These are phyloP conservation scores for Astyanax mexicanus DNA, from an alignment of 2,797 vertebrate genomes.

Conservation along the genomic window DNA sequence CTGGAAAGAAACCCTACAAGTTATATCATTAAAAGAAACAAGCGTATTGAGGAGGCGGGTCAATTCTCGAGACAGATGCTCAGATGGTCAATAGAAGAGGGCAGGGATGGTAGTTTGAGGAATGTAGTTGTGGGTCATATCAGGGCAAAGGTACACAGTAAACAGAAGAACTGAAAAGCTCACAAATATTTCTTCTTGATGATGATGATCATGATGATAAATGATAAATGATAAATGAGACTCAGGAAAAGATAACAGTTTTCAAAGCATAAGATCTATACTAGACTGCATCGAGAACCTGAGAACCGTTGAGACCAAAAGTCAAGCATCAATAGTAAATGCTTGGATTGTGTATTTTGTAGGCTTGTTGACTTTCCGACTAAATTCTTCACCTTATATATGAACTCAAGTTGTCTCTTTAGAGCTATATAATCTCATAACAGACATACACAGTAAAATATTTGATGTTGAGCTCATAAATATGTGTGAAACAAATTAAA, in stretches of 20 bases:
- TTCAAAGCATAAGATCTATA: neutral
- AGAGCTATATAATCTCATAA: neutral
- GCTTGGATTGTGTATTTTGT: neutral
- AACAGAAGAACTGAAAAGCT: neutral
- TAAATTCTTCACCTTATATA: too few relatives aligned
- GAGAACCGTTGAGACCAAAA: neutral
- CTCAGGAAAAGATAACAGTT: conserved; percentile 1
- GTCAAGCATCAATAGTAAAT: neutral
- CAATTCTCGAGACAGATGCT: neutral
- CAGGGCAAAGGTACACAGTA: neutral
- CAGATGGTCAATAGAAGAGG: neutral
- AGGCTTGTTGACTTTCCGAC: too few relatives aligned
- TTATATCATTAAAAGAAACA: neutral
- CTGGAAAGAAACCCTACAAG: neutral
- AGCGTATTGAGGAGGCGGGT: neutral
- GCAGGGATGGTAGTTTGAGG: neutral
- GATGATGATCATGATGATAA: too few relatives aligned
- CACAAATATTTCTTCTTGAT: neutral
- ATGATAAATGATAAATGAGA: neutral
- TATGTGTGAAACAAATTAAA: too few relatives aligned
- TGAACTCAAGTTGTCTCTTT: too few relatives aligned
- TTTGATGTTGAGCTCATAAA: too few relatives aligned
- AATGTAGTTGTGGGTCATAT: neutral
- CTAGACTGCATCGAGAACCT: neutral
- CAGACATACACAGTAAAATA: too few relatives aligned